A percentile compares a stretch with the other conserved stretches of the same genome.
phyloP scores from a whole-genome alignment of 2,113 vertebrate species.

The Dasyurus viverrinus region DNA sequence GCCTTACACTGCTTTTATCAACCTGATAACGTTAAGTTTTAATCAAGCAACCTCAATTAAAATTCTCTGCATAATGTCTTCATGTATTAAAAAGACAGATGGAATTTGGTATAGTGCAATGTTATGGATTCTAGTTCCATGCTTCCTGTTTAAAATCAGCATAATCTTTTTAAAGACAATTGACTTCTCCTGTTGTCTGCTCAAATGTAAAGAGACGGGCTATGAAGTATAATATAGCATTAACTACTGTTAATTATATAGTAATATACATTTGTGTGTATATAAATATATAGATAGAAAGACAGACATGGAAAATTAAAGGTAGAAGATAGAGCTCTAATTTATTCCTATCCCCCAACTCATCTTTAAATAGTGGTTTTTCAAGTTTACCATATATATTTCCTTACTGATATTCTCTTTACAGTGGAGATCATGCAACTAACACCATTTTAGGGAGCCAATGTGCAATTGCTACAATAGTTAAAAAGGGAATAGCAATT shows the following conservation, averaged over 20 bases:
- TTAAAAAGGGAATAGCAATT: not conserved
- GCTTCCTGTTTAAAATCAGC: not conserved
- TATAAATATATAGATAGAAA: not conserved
- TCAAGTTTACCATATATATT: not conserved
- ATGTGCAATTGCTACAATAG: not conserved
- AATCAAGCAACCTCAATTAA: not conserved
- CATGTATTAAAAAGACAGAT: not conserved
- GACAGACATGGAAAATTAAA: not conserved
- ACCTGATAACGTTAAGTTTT: not conserved
- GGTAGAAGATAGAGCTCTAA: not conserved
- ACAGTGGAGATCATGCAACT: not conserved
- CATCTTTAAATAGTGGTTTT: not conserved
- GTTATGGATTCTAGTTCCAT: not conserved
- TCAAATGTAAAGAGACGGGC: not conserved
- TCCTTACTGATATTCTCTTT: conserved; percentile 12
- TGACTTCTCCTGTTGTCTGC: not conserved
- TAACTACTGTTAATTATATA: not conserved
- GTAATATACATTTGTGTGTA: not conserved
- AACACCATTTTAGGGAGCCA: not conserved
- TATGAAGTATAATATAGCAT: not conserved
- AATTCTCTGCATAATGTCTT: conserved; percentile 22
- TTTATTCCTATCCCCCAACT: conserved; percentile 19
- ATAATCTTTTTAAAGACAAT: not conserved
- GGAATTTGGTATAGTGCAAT: not conserved
- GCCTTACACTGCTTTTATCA: not conserved